These are phyloP conservation scores for Lingula anatina DNA, from an alignment of 2,888 invertebrate genomes.

Conservation along the genomic window DNA sequence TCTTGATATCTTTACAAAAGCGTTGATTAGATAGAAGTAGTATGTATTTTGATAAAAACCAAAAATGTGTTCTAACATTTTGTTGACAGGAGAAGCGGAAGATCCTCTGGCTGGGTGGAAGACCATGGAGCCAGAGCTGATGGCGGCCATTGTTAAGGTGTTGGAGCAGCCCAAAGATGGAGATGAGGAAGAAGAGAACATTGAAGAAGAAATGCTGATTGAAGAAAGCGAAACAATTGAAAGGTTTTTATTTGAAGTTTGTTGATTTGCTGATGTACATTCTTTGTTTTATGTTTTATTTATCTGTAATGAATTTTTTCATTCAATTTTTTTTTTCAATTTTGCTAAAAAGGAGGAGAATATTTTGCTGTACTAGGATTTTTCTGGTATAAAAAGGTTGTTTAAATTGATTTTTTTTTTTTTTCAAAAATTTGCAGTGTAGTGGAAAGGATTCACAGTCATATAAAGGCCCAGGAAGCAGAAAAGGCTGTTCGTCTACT, in stretches of 20 bases:
- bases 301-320: neutral
- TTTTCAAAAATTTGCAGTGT: too few relatives aligned
- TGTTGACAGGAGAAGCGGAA: too few relatives aligned
- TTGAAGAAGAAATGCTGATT: constrained; percentile 9
- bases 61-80: too few relatives aligned
- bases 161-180: constrained; percentile 4
- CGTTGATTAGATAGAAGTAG: too few relatives aligned
- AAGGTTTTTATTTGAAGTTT: constrained; percentile 13
- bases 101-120: constrained; percentile 28
- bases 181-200: constrained; percentile 11
- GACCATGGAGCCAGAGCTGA: constrained; percentile 15
- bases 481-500: constrained; percentile 26
- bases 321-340: too few relatives aligned
- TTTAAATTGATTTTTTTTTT: neutral
- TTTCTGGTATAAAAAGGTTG: too few relatives aligned
- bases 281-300: neutral
- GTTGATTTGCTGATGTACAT: neutral
- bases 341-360: too few relatives aligned
- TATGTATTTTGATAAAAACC: too few relatives aligned
- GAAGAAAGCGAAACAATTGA: constrained; percentile 25
- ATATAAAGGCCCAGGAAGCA: constrained; percentile 21
- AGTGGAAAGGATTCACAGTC: constrained; percentile 19
- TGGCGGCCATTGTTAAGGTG: constrained; percentile 7
- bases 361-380: too few relatives aligned
- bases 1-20: too few relatives aligned